Evolutionary conservation across 2,797 vertebrate species (phyloP).

Genomic region (Sphenopsis melanotis): DNA sequence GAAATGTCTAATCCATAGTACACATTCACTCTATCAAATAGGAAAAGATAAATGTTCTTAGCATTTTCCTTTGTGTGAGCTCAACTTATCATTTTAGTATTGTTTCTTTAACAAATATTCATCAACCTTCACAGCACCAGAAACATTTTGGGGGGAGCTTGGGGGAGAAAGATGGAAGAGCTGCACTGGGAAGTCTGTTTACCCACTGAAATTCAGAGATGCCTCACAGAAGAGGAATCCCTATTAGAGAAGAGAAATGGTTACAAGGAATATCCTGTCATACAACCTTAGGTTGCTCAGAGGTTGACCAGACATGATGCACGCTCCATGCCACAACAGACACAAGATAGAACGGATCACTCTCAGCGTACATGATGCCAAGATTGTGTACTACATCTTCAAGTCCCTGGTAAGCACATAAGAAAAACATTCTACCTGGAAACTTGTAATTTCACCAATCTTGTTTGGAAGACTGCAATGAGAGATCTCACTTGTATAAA

Average conservation of each 20-base stretch:
- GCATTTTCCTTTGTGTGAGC: neutral
- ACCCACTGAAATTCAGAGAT: neutral
- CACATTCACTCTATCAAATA: neutral
- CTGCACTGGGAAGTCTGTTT: neutral
- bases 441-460: neutral
- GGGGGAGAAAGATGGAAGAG: neutral
- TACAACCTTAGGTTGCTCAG: neutral
- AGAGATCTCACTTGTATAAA: neutral
- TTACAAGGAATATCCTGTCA: neutral
- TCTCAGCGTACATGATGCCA: rapidly evolving
- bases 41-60: neutral
- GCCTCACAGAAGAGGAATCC: neutral
- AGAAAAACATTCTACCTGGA: neutral
- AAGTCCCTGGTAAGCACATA: neutral
- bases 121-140: neutral
- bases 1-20: neutral
- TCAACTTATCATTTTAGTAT: neutral
- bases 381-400: rapidly evolving
- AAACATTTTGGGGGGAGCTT: neutral
- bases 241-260: neutral
- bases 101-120: neutral
- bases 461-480: neutral
- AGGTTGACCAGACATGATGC: neutral
- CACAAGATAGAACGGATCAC: neutral
- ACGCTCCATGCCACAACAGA: rapidly evolving